A percentile compares a stretch with the other conserved stretches of the same genome.
phyloP scores from a whole-genome alignment of 2,888 invertebrate genomes.

The Zygaena filipendulae region DNA sequence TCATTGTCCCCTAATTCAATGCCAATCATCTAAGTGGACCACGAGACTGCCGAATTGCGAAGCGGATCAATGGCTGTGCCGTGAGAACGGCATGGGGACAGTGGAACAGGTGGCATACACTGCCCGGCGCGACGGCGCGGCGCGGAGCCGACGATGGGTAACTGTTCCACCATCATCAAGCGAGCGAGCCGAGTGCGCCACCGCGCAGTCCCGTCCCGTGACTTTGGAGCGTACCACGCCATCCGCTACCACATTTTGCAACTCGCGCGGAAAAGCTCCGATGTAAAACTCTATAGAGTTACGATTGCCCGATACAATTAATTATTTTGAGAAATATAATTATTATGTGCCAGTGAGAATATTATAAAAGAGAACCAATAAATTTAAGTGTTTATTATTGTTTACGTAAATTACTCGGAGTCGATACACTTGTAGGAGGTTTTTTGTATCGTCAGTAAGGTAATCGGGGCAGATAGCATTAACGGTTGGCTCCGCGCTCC shows the following conservation, averaged over 20 bases:
- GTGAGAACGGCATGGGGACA: constrained; percentile 59
- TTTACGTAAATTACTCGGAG: constrained; percentile 10
- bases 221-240: constrained; percentile 47
- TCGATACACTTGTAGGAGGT: constrained; percentile 19
- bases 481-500: constrained; percentile 66
- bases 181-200: constrained; percentile 37
- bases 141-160: too few species aligned
- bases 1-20: constrained; percentile 49
- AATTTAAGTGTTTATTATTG: constrained; percentile 16
- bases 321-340: too few species aligned
- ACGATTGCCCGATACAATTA: too few species aligned
- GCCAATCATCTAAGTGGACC: constrained; percentile 64
- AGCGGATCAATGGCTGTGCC: constrained; percentile 46
- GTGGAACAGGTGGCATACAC: constrained; percentile 50
- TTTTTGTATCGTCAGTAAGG: constrained; percentile 49
- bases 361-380: constrained; percentile 28
- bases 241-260: constrained; percentile 15
- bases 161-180: constrained; percentile 54
- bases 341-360: constrained; percentile 29
- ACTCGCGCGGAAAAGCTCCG: constrained; percentile 21
- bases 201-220: constrained; percentile 49
- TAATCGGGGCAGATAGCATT: constrained; percentile 67
- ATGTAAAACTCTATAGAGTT: constrained; percentile 1
- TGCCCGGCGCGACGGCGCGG: constrained; percentile 48
- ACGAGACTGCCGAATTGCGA: constrained; percentile 51